A percentile compares a stretch with the other conserved stretches of the same genome.
These are phyloP conservation scores for Phthorimaea operculella DNA, from an alignment of 1,140 invertebrate genomes.

Conservation along the genomic window DNA sequence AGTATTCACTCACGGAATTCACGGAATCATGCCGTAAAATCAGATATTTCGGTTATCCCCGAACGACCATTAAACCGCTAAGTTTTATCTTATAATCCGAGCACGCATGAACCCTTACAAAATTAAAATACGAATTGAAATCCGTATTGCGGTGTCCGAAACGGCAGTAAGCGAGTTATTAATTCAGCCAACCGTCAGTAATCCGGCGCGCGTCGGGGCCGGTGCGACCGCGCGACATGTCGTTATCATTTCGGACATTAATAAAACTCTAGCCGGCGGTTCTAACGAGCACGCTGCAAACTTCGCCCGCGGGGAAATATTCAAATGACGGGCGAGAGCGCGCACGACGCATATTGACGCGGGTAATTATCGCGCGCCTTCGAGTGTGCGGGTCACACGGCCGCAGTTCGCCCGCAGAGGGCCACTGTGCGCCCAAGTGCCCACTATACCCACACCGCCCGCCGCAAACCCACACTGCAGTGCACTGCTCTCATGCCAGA, in stretches of 20 bases:
- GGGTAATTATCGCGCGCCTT: conserved; percentile 27
- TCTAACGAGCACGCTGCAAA: conserved; percentile 34
- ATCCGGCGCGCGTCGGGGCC: conserved; percentile 28
- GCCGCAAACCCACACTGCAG: neutral
- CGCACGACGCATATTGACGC: conserved; percentile 27
- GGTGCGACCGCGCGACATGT: conserved; percentile 27
- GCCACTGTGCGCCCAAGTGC: neutral
- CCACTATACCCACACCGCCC: neutral
- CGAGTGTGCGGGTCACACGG: neutral
- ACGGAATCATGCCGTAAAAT: neutral
- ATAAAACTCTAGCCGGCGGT: conserved; percentile 40
- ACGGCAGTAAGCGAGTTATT: conserved; percentile 33
- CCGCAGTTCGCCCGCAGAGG: neutral
- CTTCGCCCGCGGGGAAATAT: conserved; percentile 35
- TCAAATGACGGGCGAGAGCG: conserved; percentile 24
- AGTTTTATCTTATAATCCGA: conserved; percentile 19
- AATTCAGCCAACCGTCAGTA: conserved; percentile 41
- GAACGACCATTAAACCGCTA: conserved; percentile 16
- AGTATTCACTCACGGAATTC: neutral
- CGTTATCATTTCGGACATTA: conserved; percentile 52
- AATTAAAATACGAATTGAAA: conserved; percentile 42
- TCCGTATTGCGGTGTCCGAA: conserved; percentile 25
- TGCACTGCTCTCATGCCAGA: neutral
- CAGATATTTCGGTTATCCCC: conserved; percentile 1
- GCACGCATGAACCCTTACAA: conserved; percentile 23